Percentiles rank a stretch among this genome's conserved stretches.
Conservation (phyloP, 1,140 invertebrate species). For the Pectinophora gossypiella region DNA sequence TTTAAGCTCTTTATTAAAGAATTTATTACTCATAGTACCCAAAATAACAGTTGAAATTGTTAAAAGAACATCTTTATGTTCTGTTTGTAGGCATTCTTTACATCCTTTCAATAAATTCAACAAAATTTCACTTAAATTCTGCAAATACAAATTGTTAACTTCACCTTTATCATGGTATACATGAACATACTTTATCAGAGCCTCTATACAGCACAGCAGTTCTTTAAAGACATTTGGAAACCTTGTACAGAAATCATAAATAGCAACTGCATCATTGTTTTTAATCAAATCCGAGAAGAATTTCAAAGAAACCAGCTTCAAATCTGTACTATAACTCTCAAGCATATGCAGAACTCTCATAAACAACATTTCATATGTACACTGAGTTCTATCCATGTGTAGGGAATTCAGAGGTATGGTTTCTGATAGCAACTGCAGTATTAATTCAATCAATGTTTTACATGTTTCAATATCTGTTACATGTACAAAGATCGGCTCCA, state of each 20-base stretch:
- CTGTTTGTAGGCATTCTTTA: constrained; percentile 16
- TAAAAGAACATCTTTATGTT: constrained; percentile 28
- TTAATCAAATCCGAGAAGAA: constrained; percentile 55
- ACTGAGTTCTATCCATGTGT: constrained; percentile 23
- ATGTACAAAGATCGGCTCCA: constrained; percentile 61
- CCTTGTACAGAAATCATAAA: constrained; percentile 28
- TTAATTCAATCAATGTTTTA: constrained; percentile 51
- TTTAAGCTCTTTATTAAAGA: constrained; percentile 44
- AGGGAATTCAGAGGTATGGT: constrained; percentile 41
- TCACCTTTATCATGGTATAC: constrained; percentile 46
- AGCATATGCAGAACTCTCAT: constrained; percentile 41
- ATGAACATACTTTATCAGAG: constrained; percentile 34
- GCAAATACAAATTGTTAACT: constrained; percentile 30
- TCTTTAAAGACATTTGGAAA: constrained; percentile 35
- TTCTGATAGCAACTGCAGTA: constrained; percentile 46
- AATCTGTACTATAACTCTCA: constrained; percentile 49
- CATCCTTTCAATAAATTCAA: constrained; percentile 31
- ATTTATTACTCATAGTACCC: constrained; percentile 22
- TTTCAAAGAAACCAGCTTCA: constrained; percentile 52
- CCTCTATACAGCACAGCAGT: constrained; percentile 36
- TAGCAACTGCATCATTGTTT: constrained; percentile 36
- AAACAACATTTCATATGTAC: constrained; percentile 30
- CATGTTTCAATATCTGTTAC: constrained; percentile 48
- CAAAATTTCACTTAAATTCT: constrained; percentile 34
- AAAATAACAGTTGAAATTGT: constrained; percentile 40